Conservation (phyloP, 2,888 invertebrate genomes). For the Melipona beecheii region DNA sequence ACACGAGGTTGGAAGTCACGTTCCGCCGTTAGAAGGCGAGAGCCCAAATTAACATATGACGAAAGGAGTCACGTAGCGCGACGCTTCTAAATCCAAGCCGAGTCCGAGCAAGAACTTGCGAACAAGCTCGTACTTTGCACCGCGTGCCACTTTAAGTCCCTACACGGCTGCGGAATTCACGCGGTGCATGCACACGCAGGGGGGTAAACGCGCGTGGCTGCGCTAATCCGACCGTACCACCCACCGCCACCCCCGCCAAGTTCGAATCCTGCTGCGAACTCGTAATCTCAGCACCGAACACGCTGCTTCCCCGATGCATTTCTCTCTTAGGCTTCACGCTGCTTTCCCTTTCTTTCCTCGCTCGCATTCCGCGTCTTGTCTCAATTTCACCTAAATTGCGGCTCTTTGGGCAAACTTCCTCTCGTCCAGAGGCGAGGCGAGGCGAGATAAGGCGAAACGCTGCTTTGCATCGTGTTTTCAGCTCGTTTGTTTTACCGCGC, state of each 20-base stretch:
- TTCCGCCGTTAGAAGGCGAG: background rate
- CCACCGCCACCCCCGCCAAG: background rate
- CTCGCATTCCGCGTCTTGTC: no score
- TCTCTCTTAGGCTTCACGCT: background rate
- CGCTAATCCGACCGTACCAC: slow-evolving; percentile 18
- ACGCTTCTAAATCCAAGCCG: background rate
- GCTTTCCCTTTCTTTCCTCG: slow-evolving; percentile 9
- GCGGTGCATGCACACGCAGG: background rate
- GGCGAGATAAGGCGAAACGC: background rate
- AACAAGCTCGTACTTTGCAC: background rate
- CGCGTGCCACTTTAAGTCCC: slow-evolving; percentile 10
- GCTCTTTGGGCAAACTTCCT: background rate
- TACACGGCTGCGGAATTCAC: background rate
- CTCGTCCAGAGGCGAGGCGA: no score
- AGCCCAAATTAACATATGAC: background rate
- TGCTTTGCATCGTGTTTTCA: background rate
- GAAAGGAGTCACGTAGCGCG: background rate
- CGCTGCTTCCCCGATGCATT: background rate
- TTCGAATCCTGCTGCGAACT: slow-evolving; percentile 14
- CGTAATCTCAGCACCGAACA: background rate
- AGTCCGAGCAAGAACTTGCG: slow-evolving; percentile 7
- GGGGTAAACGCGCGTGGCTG: background rate
- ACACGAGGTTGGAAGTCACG: background rate
- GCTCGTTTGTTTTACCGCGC: background rate
- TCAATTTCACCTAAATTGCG: background rate